These are phyloP conservation scores for Pholis gunnellus DNA, from an alignment of 2,113 vertebrate genomes.

Conservation along the genomic window DNA sequence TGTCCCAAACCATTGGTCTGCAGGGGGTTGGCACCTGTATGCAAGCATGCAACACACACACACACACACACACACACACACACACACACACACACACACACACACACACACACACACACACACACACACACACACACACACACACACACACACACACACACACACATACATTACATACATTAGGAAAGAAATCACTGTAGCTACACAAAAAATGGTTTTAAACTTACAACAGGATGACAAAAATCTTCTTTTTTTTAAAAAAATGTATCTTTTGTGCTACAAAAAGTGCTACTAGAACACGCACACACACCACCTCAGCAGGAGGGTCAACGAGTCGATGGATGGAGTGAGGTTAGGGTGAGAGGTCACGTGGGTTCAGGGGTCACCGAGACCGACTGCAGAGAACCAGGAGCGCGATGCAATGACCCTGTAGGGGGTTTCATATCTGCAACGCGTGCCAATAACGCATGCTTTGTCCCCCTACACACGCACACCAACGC, in stretches of 20 bases:
- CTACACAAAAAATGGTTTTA: background rate
- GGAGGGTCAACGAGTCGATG: slow-evolving; percentile 54
- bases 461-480: slow-evolving; percentile 62
- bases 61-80: slow-evolving; percentile 3
- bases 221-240: background rate
- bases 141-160: slow-evolving; percentile 2
- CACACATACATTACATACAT: background rate
- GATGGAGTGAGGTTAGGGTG: slow-evolving; percentile 35
- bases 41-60: slow-evolving; percentile 17
- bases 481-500: slow-evolving; percentile 33
- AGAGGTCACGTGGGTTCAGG: slow-evolving; percentile 73
- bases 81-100: slow-evolving; percentile 16
- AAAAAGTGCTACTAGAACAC: background rate
- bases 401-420: slow-evolving; percentile 40
- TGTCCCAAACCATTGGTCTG: slow-evolving; percentile 94
- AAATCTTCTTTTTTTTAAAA: background rate
- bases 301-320: slow-evolving; percentile 44
- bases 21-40: slow-evolving; percentile 92
- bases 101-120: background rate
- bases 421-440: slow-evolving; percentile 62
- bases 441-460: slow-evolving; percentile 75
- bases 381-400: slow-evolving; percentile 70
- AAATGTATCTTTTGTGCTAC: background rate
- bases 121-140: slow-evolving; percentile 10
- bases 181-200: background rate